These are phyloP conservation scores for Chaetura pelagica DNA, from an alignment of 2,113 vertebrate species.

Conservation along the genomic window DNA sequence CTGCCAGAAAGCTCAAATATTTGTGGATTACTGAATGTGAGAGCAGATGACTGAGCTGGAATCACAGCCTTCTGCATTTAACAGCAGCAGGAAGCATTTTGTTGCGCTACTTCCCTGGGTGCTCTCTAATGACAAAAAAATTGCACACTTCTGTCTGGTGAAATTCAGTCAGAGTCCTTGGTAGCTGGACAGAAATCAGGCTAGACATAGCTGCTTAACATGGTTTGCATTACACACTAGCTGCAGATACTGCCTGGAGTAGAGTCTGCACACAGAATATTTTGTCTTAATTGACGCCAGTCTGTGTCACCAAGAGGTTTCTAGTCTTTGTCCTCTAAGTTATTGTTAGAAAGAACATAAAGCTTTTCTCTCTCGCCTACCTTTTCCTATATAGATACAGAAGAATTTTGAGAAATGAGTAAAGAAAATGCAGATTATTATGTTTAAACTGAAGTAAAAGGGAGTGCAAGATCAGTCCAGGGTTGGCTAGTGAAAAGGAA, in stretches of 20 bases:
- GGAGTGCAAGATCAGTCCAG: not conserved
- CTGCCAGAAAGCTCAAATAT: conserved; percentile 73
- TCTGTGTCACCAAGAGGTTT: conserved; percentile 50
- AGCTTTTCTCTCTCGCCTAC: not conserved
- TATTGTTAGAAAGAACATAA: conserved; percentile 26
- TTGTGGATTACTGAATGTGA: conserved; percentile 71
- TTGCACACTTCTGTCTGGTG: conserved; percentile 72
- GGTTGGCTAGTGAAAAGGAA: not conserved
- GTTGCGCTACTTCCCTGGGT: conserved; percentile 78
- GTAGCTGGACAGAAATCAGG: conserved; percentile 67
- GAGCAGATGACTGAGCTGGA: conserved; percentile 67
- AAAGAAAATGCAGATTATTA: not conserved
- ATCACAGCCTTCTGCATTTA: conserved; percentile 62
- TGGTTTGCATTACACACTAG: conserved; percentile 73
- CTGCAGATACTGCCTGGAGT: conserved; percentile 62
- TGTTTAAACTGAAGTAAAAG: not conserved
- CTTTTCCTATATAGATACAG: not conserved
- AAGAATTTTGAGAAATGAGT: not conserved
- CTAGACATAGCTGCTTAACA: conserved; percentile 47
- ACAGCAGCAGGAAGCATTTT: conserved; percentile 79
- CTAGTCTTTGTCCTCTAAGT: conserved; percentile 58
- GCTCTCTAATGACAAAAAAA: conserved; percentile 74
- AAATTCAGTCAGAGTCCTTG: conserved; percentile 69
- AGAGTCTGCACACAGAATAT: conserved; percentile 58
- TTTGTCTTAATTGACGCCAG: conserved; percentile 68